Conservation (phyloP, 2,888 invertebrate genomes). For the Calliphora vomitoria region DNA sequence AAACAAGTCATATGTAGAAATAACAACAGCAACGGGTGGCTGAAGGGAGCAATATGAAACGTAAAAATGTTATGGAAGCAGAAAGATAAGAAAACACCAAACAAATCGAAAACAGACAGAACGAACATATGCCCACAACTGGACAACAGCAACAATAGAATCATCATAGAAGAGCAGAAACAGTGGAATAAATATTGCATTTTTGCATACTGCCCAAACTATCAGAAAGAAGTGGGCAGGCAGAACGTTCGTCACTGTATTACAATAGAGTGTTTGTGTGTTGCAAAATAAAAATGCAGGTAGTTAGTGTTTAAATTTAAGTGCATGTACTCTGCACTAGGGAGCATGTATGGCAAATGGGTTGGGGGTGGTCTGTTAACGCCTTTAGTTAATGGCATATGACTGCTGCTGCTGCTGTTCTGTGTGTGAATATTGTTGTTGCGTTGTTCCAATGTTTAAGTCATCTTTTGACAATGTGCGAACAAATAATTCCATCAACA, state of each 20-base stretch:
- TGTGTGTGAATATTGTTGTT: constrained; percentile 47
- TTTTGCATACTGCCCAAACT: constrained; percentile 47
- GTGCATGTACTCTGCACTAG: constrained; percentile 45
- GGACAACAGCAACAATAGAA: constrained; percentile 36
- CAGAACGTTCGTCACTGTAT: constrained; percentile 9
- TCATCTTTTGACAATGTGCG: constrained; percentile 79
- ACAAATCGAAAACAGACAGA: constrained; percentile 61
- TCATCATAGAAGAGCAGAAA: constrained; percentile 23
- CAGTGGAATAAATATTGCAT: constrained; percentile 60
- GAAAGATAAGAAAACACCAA: constrained; percentile 70
- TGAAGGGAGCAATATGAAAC: constrained; percentile 8
- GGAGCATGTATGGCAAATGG: constrained; percentile 37
- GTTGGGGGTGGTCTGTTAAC: constrained; percentile 66
- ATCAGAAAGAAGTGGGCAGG: constrained; percentile 10
- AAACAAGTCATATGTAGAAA: constrained; percentile 56
- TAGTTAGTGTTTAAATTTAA: constrained; percentile 60
- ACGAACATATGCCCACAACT: constrained; percentile 59
- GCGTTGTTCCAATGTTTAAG: constrained; percentile 58
- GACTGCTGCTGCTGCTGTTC: constrained; percentile 58
- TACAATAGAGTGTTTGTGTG: constrained; percentile 41
- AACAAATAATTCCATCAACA: constrained; percentile 83
- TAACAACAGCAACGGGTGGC: neutral
- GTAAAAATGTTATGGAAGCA: constrained; percentile 63
- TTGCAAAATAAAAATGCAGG: constrained; percentile 47
- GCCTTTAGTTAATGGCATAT: constrained; percentile 69